Percentiles rank a stretch among this genome's conserved stretches.
phyloP scores from a whole-genome alignment of 2,113 vertebrate genomes.

The Geococcyx californianus region DNA sequence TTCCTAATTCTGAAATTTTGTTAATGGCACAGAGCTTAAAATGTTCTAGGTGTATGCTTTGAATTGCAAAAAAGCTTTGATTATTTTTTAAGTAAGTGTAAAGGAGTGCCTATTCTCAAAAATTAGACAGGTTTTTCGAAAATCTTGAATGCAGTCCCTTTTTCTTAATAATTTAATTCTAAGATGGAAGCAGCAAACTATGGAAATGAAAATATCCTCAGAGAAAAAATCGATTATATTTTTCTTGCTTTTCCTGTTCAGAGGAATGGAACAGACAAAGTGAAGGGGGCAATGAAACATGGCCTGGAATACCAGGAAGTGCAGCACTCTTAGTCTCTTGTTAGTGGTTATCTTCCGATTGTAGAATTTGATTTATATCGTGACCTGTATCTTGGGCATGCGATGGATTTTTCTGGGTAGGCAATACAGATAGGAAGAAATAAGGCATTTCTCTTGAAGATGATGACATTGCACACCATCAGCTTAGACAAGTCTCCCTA shows the following conservation, averaged over 20 bases:
- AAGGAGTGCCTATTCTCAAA: background rate
- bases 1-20: background rate
- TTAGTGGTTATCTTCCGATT: background rate
- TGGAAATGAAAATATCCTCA: conserved; percentile 27
- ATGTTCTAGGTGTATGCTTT: background rate
- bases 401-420: conserved; percentile 14
- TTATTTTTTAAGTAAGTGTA: background rate
- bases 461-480: background rate
- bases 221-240: background rate
- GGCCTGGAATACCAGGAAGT: background rate
- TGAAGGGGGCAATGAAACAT: background rate
- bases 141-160: background rate
- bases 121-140: background rate
- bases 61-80: background rate
- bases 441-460: background rate
- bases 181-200: conserved; percentile 2
- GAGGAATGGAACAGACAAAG: background rate
- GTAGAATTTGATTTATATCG: conserved; percentile 8
- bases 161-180: background rate
- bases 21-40: background rate
- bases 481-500: background rate
- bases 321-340: background rate
- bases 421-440: background rate
- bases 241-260: background rate
- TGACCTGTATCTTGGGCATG: background rate